phyloP scores from a whole-genome alignment of 2,888 invertebrate species.

The Mythimna albipuncta region DNA sequence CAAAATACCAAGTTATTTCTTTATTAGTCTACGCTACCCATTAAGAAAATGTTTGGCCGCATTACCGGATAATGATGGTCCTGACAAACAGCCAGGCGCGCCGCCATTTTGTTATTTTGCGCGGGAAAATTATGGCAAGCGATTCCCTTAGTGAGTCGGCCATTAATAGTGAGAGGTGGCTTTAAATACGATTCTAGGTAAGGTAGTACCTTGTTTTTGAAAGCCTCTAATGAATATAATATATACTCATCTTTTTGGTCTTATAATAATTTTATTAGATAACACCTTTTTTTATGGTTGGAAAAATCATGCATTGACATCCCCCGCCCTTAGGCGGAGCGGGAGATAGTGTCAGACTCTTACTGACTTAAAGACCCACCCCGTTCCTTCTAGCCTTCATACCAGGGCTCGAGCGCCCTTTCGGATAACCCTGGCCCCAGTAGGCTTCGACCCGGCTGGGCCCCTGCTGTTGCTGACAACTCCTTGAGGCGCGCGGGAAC shows the following conservation, averaged over 20 bases:
- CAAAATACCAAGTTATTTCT: slow-evolving; percentile 37
- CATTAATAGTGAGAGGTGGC: slow-evolving; percentile 21
- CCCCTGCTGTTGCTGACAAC: no score
- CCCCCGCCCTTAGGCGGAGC: no score
- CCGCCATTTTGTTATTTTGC: slow-evolving; percentile 54
- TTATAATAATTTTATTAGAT: no score
- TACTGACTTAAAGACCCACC: no score
- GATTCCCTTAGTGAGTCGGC: slow-evolving; percentile 27
- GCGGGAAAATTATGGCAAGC: slow-evolving; percentile 37
- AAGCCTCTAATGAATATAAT: background rate
- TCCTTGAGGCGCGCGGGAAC: no score
- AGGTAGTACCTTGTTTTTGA: slow-evolving; percentile 1
- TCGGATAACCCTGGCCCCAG: no score
- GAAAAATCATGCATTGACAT: no score
- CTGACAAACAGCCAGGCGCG: slow-evolving; percentile 31
- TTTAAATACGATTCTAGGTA: background rate
- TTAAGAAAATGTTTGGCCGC: slow-evolving; percentile 50
- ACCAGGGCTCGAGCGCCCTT: no score
- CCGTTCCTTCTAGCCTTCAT: no score
- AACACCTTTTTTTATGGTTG: no score
- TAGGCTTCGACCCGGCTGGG: no score
- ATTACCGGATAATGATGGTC: slow-evolving; percentile 45
- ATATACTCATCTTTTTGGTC: background rate
- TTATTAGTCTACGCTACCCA: slow-evolving; percentile 34
- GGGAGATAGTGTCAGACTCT: no score